phyloP scores from a whole-genome alignment of 2,797 vertebrate genomes.

The Paratrypauchen microcephalus region DNA sequence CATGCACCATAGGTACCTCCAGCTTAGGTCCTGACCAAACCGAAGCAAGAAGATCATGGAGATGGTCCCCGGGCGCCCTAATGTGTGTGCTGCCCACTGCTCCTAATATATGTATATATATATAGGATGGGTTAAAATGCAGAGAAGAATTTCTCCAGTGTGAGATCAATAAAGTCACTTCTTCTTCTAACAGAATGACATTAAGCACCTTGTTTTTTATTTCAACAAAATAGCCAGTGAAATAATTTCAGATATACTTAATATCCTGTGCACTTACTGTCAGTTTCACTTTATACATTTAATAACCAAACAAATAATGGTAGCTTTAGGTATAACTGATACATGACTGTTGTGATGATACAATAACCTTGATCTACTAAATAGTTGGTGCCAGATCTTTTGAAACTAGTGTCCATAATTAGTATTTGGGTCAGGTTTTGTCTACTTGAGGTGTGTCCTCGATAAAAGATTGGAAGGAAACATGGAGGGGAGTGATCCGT shows the following conservation, averaged over 20 bases:
- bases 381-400: constrained; percentile 51
- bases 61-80: too few relatives aligned
- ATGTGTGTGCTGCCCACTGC: too few relatives aligned
- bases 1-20: too few relatives aligned
- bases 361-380: constrained; percentile 50
- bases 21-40: too few relatives aligned
- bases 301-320: background rate
- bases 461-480: constrained; percentile 51
- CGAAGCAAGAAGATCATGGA: too few relatives aligned
- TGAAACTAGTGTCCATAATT: constrained; percentile 60
- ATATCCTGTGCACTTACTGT: background rate
- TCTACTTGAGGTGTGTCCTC: constrained; percentile 61
- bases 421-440: constrained; percentile 75
- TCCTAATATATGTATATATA: too few relatives aligned
- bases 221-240: background rate
- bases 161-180: too few relatives aligned
- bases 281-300: background rate
- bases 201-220: background rate
- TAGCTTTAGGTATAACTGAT: background rate
- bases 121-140: too few relatives aligned
- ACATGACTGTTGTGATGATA: background rate
- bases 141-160: too few relatives aligned
- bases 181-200: background rate
- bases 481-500: constrained; percentile 47
- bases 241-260: background rate